A percentile compares a stretch with the other conserved stretches of the same genome.
Conservation (phyloP, 2,113 vertebrate species). For the human (Homo sapiens) region DNA sequence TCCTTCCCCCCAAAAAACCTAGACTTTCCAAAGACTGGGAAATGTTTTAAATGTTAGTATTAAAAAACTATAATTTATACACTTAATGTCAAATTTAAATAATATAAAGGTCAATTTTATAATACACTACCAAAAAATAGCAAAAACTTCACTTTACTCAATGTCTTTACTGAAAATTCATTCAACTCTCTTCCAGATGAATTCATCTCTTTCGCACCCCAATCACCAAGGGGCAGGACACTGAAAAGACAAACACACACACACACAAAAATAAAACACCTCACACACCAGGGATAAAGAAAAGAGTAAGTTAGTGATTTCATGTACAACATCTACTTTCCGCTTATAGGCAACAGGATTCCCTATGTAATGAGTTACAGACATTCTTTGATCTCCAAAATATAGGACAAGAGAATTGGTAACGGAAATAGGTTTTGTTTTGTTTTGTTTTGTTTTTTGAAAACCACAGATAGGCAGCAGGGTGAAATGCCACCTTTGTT, state of each 20-base stretch:
- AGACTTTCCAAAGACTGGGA: background rate
- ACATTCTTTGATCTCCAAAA: conserved; percentile 21
- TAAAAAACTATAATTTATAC: background rate
- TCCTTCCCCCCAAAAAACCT: background rate
- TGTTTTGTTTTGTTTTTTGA: background rate
- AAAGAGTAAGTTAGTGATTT: background rate
- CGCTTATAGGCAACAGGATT: background rate
- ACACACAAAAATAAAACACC: background rate
- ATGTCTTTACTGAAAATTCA: background rate
- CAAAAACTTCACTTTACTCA: background rate
- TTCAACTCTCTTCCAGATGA: background rate
- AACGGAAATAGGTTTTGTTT: background rate
- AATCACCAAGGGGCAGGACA: background rate
- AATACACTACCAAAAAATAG: background rate
- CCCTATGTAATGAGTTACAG: background rate
- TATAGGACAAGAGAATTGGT: conserved; percentile 20
- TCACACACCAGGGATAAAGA: background rate
- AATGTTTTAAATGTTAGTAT: background rate
- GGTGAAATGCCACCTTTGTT: conserved; percentile 12
- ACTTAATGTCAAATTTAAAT: background rate
- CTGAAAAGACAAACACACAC: background rate
- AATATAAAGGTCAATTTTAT: conserved; percentile 9
- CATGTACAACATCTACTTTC: background rate
- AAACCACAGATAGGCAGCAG: background rate
- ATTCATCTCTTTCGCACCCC: background rate